Evolutionary conservation across 2,113 vertebrate species (phyloP).

Genomic region (Eolophus roseicapilla): DNA sequence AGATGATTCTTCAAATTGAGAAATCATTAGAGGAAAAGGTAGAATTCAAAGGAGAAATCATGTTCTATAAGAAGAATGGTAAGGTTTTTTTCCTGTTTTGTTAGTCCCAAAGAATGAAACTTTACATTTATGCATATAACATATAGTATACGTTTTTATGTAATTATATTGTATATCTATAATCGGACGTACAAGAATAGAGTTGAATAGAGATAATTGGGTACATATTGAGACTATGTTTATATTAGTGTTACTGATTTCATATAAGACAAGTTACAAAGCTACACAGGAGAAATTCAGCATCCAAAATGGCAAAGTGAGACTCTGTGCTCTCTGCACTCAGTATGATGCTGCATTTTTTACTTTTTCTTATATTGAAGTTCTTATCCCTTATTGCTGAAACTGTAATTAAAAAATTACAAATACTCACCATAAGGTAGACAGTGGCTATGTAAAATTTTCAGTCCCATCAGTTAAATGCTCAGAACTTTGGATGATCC

Average conservation of each 20-base stretch:
- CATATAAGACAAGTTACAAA: not conserved
- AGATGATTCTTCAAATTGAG: slow-evolving; percentile 91
- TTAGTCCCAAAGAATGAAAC: not conserved
- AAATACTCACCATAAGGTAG: not conserved
- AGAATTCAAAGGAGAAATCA: slow-evolving; percentile 97
- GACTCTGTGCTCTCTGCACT: not conserved
- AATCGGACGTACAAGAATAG: not conserved
- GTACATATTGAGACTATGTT: not conserved
- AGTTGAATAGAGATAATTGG: not conserved
- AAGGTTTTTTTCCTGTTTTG: slow-evolving; percentile 45
- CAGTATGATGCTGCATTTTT: not conserved
- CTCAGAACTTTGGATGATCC: not conserved
- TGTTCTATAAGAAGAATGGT: slow-evolving; percentile 94
- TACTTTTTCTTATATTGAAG: not conserved
- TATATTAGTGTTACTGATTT: not conserved
- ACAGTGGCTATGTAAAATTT: not conserved
- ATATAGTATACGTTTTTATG: not conserved
- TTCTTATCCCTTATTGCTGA: not conserved
- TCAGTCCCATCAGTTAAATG: not conserved
- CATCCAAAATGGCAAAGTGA: not conserved
- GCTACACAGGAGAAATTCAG: not conserved
- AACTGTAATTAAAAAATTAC: not conserved
- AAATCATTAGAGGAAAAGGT: slow-evolving; percentile 90
- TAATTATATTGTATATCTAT: not conserved
- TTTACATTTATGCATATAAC: not conserved